phyloP scores from a whole-genome alignment of 2,113 vertebrate genomes.

The Trematocara zebra region DNA sequence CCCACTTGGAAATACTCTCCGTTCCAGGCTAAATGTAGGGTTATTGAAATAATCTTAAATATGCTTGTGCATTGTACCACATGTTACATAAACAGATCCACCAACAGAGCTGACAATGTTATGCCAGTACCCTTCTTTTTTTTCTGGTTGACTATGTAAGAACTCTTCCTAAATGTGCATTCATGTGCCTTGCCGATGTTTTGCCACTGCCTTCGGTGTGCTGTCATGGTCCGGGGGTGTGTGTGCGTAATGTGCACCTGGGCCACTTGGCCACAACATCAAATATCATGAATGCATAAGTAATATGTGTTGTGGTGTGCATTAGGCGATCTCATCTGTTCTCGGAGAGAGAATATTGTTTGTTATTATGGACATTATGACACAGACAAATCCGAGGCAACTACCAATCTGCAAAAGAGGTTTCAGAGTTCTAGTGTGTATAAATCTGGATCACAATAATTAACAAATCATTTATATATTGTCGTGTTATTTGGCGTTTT shows the following conservation, averaged over 20 bases:
- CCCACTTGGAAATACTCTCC: not conserved
- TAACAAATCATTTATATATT: not conserved
- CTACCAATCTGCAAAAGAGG: not conserved
- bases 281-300: constrained; percentile 27
- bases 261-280: constrained; percentile 5
- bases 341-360: not conserved
- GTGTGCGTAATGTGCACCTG: not conserved
- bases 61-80: not conserved
- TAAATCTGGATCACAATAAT: not conserved
- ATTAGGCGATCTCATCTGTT: not conserved
- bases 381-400: not conserved
- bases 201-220: not conserved
- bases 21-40: not conserved
- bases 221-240: not conserved
- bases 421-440: not conserved
- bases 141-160: not conserved
- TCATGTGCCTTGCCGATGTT: not conserved
- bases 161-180: not conserved
- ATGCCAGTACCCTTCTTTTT: not conserved
- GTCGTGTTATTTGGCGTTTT: not conserved
- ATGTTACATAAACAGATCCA: not conserved
- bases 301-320: not conserved
- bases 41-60: not conserved
- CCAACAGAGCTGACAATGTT: not conserved
- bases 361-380: not conserved